phyloP scores from a whole-genome alignment of 2,797 vertebrate genomes.

The Artibeus lituratus region DNA sequence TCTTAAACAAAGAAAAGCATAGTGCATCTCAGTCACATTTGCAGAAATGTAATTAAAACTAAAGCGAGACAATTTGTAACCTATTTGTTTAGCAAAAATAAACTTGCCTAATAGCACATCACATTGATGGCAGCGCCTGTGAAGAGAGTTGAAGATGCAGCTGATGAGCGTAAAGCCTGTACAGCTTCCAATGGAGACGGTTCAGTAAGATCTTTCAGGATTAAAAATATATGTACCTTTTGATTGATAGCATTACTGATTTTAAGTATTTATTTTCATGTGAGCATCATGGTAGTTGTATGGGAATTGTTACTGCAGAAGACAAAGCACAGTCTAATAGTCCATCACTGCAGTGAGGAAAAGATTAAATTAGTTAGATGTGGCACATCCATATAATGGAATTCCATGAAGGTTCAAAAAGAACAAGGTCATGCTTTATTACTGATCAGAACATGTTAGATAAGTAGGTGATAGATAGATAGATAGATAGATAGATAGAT shows the following conservation, averaged over 20 bases:
- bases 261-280: not conserved
- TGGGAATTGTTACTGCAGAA: not conserved
- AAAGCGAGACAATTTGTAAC: not conserved
- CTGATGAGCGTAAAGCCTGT: not conserved
- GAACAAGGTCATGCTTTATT: not conserved
- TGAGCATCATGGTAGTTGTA: not conserved
- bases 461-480: not conserved
- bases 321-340: not conserved
- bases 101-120: not conserved
- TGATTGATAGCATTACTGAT: not conserved
- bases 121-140: not conserved
- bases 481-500: not conserved
- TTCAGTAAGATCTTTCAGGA: not conserved
- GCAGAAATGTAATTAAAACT: not conserved
- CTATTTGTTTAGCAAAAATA: not conserved
- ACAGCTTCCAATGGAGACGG: not conserved
- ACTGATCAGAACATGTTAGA: not conserved
- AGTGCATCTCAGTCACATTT: not conserved
- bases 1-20: not conserved
- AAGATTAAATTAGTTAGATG: slow-evolving; percentile 22
- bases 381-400: not conserved
- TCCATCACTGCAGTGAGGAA: not conserved
- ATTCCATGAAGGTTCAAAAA: not conserved
- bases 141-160: not conserved
- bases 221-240: not conserved